A percentile compares a stretch with the other conserved stretches of the same genome.
phyloP scores from a whole-genome alignment of 2,797 vertebrate genomes.

The Gorsachius magnificus region DNA sequence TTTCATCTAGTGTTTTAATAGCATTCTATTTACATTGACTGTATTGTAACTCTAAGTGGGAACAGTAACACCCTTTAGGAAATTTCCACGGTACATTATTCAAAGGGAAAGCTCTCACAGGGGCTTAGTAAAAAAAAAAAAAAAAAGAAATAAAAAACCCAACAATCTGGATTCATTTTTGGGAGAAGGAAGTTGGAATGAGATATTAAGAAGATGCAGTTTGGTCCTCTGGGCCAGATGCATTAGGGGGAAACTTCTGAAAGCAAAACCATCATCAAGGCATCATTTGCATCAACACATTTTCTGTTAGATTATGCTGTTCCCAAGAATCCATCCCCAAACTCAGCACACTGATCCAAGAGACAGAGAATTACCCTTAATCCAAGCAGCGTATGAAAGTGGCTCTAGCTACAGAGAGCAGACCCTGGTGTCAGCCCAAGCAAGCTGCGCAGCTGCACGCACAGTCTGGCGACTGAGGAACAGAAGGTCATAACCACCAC shows the following conservation, averaged over 20 bases:
- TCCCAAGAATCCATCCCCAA: not conserved
- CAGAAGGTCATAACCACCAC: not conserved
- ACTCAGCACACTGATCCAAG: not conserved
- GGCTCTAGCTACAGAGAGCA: not conserved
- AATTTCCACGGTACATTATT: not conserved
- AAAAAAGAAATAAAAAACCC: not conserved
- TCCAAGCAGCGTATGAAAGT: not conserved
- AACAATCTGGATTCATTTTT: not conserved
- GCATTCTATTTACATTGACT: not conserved
- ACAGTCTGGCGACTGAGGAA: accelerated
- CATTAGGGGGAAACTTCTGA: not conserved
- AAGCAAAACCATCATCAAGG: not conserved
- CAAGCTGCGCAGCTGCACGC: not conserved
- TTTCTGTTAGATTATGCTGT: not conserved
- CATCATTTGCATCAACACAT: not conserved
- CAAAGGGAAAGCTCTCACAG: not conserved
- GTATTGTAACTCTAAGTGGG: not conserved
- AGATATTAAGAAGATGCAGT: not conserved
- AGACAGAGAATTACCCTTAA: not conserved
- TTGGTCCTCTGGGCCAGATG: not conserved
- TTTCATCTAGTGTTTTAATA: not conserved
- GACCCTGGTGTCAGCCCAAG: not conserved
- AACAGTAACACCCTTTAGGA: not conserved
- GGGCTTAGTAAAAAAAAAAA: not conserved
- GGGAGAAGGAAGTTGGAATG: not conserved